Percentiles rank a stretch among this genome's conserved stretches.
phyloP scores from a whole-genome alignment of 2,888 invertebrate species.

The Eristalinus sepulchralis region DNA sequence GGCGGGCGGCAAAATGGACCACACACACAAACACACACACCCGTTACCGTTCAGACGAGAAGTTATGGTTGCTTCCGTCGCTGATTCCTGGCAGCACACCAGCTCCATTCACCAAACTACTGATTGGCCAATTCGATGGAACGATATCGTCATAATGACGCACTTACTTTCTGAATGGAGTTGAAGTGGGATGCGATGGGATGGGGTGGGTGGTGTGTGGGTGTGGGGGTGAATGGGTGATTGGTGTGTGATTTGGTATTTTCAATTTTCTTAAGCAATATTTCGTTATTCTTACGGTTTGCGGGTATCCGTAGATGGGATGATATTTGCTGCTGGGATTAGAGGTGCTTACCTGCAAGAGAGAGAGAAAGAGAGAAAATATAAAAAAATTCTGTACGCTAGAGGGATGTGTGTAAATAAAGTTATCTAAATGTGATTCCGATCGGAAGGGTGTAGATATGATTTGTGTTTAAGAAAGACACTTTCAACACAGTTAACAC shows the following conservation, averaged over 20 bases:
- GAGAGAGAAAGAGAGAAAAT: constrained; percentile 3
- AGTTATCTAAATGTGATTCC: constrained; percentile 1
- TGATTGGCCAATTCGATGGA: constrained; percentile 60
- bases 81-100: neutral
- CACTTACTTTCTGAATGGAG: neutral
- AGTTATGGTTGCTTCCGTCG: neutral
- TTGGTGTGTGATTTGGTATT: constrained; percentile 39
- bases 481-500: neutral
- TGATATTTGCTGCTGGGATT: constrained; percentile 71
- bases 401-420: neutral
- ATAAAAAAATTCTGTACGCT: neutral
- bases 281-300: constrained; percentile 70
- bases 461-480: neutral
- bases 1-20: neutral
- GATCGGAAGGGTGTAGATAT: neutral
- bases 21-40: neutral
- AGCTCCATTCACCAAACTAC: constrained; percentile 22
- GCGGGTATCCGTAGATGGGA: constrained; percentile 68
- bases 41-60: neutral
- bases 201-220: neutral
- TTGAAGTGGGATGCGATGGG: neutral
- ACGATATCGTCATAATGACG: constrained; percentile 53
- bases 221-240: constrained; percentile 2
- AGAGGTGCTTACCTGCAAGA: constrained; percentile 69
- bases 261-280: constrained; percentile 61